A percentile compares a stretch with the other conserved stretches of the same genome.
Evolutionary conservation across 1,140 invertebrate species (phyloP).

Genomic region (Phortica variegata): DNA sequence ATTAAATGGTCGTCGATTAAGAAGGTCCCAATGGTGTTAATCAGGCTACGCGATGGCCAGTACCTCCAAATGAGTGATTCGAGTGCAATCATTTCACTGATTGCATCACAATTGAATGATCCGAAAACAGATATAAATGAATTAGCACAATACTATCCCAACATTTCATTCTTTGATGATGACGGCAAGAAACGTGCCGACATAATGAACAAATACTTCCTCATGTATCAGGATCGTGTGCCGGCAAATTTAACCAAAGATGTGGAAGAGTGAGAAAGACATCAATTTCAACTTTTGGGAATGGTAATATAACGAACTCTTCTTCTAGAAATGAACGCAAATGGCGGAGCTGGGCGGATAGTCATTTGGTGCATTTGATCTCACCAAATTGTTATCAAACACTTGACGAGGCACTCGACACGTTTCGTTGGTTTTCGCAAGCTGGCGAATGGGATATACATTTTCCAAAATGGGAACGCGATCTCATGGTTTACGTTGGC

Average conservation of each 20-base stretch:
- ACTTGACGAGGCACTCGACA: constrained; percentile 77
- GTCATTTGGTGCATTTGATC: constrained; percentile 84
- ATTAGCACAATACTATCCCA: constrained; percentile 83
- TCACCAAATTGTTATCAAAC: constrained; percentile 97
- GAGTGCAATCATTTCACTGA: constrained; percentile 86
- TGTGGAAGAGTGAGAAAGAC: constrained; percentile 65
- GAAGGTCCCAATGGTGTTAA: constrained; percentile 94
- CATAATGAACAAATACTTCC: constrained; percentile 92
- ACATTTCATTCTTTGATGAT: constrained; percentile 69
- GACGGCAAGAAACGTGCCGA: constrained; percentile 70
- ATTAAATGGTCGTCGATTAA: constrained; percentile 93
- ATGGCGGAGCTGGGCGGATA: constrained; percentile 95
- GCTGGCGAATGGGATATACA: constrained; percentile 89
- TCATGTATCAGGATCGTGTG: constrained; percentile 76
- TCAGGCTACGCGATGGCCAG: constrained; percentile 71
- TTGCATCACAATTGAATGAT: constrained; percentile 78
- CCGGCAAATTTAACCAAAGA: constrained; percentile 62
- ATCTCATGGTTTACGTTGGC: constrained; percentile 90
- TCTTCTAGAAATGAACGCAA: constrained; percentile 81
- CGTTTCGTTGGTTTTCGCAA: constrained; percentile 89
- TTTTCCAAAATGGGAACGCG: constrained; percentile 82
- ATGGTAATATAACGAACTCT: not conserved
- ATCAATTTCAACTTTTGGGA: too few relatives aligned
- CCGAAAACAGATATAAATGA: constrained; percentile 65
- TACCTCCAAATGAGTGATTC: constrained; percentile 90